Conservation (phyloP, 1,140 invertebrate genomes). For the Drosophila pallidifrons region DNA sequence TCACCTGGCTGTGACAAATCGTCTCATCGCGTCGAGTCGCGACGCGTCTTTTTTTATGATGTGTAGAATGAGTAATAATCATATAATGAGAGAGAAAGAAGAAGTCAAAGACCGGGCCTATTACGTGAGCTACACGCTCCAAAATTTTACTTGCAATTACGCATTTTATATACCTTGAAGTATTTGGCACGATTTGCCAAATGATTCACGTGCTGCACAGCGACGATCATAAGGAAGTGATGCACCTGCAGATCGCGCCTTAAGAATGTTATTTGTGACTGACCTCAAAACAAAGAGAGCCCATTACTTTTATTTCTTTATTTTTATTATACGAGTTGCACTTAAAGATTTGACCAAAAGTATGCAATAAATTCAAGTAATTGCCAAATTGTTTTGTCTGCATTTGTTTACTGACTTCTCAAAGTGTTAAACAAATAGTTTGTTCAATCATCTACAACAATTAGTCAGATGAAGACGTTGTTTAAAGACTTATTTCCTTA, state of each 20-base stretch:
- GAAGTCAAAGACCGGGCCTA: constrained; percentile 56
- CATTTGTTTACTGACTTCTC: too few relatives aligned
- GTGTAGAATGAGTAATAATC: constrained; percentile 63
- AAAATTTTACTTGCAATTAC: constrained; percentile 53
- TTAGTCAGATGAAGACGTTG: background rate
- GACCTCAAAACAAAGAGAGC: background rate
- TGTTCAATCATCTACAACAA: background rate
- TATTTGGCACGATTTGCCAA: constrained; percentile 49
- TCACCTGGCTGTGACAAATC: constrained; percentile 59
- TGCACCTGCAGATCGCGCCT: constrained; percentile 7
- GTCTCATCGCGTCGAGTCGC: constrained; percentile 12
- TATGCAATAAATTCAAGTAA: background rate
- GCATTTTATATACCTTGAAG: constrained; percentile 18
- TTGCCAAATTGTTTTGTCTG: background rate
- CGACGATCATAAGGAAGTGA: constrained; percentile 42
- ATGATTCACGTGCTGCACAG: constrained; percentile 41
- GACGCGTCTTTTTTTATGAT: constrained; percentile 43
- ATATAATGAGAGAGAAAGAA: constrained; percentile 16
- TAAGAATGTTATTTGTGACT: constrained; percentile 3
- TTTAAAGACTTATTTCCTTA: background rate
- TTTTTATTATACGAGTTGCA: background rate
- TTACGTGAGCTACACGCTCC: constrained; percentile 70
- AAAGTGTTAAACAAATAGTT: background rate
- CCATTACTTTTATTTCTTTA: background rate
- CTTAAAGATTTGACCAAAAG: background rate